These are phyloP conservation scores for Trissolcus japonicus DNA, from an alignment of 2,888 invertebrate genomes.

Conservation along the genomic window DNA sequence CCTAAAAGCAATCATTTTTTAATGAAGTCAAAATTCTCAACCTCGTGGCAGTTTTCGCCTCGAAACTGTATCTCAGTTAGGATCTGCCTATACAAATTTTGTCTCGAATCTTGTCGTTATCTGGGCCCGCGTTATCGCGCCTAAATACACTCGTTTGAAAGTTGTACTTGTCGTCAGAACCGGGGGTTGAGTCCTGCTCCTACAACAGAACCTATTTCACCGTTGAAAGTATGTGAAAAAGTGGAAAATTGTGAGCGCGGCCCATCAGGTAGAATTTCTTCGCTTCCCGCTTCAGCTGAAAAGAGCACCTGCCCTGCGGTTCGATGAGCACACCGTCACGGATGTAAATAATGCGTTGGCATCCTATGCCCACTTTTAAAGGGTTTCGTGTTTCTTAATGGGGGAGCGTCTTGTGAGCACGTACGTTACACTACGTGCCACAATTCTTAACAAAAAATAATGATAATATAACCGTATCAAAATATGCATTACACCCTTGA, in stretches of 20 bases:
- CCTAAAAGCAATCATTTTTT: no score
- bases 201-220: no score
- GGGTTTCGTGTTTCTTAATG: conserved; percentile 46
- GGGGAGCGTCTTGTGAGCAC: conserved; percentile 41
- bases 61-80: no score
- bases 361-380: conserved; percentile 40
- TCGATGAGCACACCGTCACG: conserved; percentile 10
- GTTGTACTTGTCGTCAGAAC: no score
- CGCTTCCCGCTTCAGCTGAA: neutral
- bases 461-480: neutral
- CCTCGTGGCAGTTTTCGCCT: no score
- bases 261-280: conserved; percentile 1
- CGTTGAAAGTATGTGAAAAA: conserved; percentile 5
- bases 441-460: neutral
- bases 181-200: no score
- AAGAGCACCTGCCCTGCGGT: conserved; percentile 5
- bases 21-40: no score
- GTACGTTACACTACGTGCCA: conserved; percentile 50
- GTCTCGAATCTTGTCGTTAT: no score
- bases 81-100: no score
- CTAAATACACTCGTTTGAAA: no score
- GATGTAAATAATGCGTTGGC: conserved; percentile 28
- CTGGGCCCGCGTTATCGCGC: no score
- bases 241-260: neutral
- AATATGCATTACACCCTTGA: neutral